Evolutionary conservation across 1,140 invertebrate species (phyloP).

Genomic region (Sarcophaga bullata): DNA sequence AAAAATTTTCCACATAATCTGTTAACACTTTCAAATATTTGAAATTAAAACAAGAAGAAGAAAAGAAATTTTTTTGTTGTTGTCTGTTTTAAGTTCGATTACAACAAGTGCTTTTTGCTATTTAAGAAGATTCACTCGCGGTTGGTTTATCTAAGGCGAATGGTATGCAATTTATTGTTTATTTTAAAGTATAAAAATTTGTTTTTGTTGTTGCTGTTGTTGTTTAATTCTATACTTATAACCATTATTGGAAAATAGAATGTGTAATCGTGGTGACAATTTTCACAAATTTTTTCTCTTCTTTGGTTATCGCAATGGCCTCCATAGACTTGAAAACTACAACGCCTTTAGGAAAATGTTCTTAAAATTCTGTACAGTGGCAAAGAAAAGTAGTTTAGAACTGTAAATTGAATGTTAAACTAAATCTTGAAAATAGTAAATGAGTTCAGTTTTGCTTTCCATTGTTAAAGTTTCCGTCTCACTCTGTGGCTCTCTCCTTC

Average conservation of each 20-base stretch:
- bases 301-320: background rate
- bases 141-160: background rate
- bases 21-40: background rate
- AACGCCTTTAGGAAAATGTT: conserved; percentile 7
- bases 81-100: background rate
- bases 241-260: conserved; percentile 48
- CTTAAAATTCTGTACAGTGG: background rate
- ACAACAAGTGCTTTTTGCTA: conserved; percentile 30
- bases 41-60: background rate
- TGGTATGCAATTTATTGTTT: conserved; percentile 34
- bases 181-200: conserved; percentile 29
- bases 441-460: too few relatives aligned
- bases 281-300: conserved; percentile 48
- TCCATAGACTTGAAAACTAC: background rate
- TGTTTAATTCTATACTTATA: background rate
- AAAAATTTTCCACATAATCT: background rate
- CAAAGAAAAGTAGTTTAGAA: background rate
- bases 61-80: background rate
- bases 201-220: background rate
- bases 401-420: background rate
- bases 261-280: conserved; percentile 65
- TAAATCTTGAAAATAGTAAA: too few relatives aligned
- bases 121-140: background rate
- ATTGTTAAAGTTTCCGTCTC: too few relatives aligned
- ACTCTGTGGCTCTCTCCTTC: too few relatives aligned